Evolutionary conservation across 2,888 invertebrate genomes (phyloP).

Genomic region (Drosophila yooni): DNA sequence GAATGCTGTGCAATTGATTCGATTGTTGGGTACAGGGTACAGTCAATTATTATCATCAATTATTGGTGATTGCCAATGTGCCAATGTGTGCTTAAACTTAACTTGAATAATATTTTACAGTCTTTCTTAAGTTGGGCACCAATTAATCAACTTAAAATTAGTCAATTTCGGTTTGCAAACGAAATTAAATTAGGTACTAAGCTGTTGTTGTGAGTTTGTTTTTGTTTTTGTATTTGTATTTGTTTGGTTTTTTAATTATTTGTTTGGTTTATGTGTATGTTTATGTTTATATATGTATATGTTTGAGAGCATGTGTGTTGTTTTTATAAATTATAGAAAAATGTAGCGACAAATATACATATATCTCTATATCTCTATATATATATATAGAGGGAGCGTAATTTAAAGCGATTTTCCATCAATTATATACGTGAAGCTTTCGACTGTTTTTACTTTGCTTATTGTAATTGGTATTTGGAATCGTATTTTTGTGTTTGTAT

Average conservation of each 20-base stretch:
- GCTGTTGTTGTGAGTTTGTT: slow-evolving; percentile 20
- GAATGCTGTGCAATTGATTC: slow-evolving; percentile 22
- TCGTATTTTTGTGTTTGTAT: slow-evolving; percentile 1
- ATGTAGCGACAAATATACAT: slow-evolving; percentile 52
- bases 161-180: slow-evolving; percentile 50
- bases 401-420: slow-evolving; percentile 58
- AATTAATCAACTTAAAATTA: slow-evolving; percentile 69
- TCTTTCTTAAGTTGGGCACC: slow-evolving; percentile 34
- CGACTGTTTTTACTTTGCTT: slow-evolving; percentile 10
- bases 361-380: slow-evolving; percentile 1
- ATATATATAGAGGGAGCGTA: slow-evolving; percentile 41
- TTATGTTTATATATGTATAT: slow-evolving; percentile 23
- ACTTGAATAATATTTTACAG: slow-evolving; percentile 39
- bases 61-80: slow-evolving; percentile 35
- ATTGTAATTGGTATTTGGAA: slow-evolving; percentile 2
- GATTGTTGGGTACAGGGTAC: slow-evolving; percentile 14
- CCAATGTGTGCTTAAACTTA: slow-evolving; percentile 37
- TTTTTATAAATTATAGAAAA: slow-evolving; percentile 22
- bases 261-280: slow-evolving; percentile 26
- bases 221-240: slow-evolving; percentile 17
- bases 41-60: slow-evolving; percentile 18
- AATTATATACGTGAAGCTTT: slow-evolving; percentile 58
- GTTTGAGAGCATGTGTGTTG: slow-evolving; percentile 22
- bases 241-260: slow-evolving; percentile 4
- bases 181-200: slow-evolving; percentile 50